Evolutionary conservation across 2,888 invertebrate genomes (phyloP), one percentile per base, ranked within the genome.

Genomic region (Noctua fimbriata): DNA sequence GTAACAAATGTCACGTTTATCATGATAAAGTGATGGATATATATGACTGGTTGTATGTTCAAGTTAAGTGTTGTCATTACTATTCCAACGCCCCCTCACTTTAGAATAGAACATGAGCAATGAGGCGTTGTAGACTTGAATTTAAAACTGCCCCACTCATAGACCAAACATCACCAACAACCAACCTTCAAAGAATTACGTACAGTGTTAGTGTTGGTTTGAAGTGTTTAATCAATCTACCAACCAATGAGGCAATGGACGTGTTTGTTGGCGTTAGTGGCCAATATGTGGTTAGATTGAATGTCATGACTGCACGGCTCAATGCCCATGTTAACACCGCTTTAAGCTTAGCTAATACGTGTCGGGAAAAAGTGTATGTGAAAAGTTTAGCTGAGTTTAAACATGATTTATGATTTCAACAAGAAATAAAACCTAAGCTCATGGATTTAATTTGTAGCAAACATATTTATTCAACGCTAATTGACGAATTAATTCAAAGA

Each of bases 341-440:
- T 75, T 70, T 63, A 76, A 87, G 84, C 75, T 84, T 87, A 65
- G 73, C 84, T 84, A 84, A 87, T 87, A 65, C 69, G 32, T 32
- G 21, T 21, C 69, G 36, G 66, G 55, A 87, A 84, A 81, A 84
- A 78, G 55, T 63, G 44, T 32, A 60, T 63, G 36, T 49, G 67
- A 69, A 82, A 83, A 78, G 65, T 78, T 83, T 60, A 60, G 69
- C 58, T 44, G 52, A 66, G 41, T 73, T 55, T 75, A 74, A 74
- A 79, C 73, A 72, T 80, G 66, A 80, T 83, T 80, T 67, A 73
- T 81, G 66, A 18, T 73, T 65, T 63, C 52, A 73, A 72, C 52
- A 72, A 79, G 52, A 79, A 74, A 72, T 83, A 72, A 77, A 32
- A 49, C 24, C 0, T 44, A 58, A 65, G 58, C 72, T 79, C n/a